Evolutionary conservation across 2,888 invertebrate genomes (phyloP), one percentile per base, ranked within the genome.

Genomic region (Drosophila pseudotalamancana): DNA sequence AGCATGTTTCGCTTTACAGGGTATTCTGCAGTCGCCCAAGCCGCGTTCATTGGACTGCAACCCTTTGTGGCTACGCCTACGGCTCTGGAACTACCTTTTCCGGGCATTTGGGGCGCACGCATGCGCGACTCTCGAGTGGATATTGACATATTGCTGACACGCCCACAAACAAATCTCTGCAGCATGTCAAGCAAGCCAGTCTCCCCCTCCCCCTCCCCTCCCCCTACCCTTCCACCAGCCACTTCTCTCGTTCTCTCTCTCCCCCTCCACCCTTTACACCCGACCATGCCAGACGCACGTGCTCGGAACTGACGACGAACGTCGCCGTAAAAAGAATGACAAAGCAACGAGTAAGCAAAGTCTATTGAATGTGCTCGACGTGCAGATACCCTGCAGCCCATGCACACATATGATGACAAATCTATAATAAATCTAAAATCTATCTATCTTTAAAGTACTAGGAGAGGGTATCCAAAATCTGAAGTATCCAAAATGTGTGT

Each of bases 121-220:
- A 65, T 82, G 69, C 73, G 87, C 56, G 50, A 63, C 73, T 77
- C 61, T 80, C 64, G 82, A 88, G 87, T 79, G 85, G 69, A 65
- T 84, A 77, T 77, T 83, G 83, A 83, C 83, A 87, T 81, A 88
- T 83, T 81, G 86, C 65, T 65, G 78, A 60, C 69, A 77, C 88
- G 85, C 82, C 83, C 87, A 64, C 77, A 87, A 81, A 83, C 80
- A 83, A 88, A 83, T 88, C 83, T 66, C 48, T 64, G 60, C 42
- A 42, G 48, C 67, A 40, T 48, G 48, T 35, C 42, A 18, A 34
- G 9, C 34, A 35, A 29, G 27, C 23, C 25, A 54, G 35, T 43
- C 42, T 4, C 25, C 14, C 46, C 11, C 23, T n/a, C 18, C 25
- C 34, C 6, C 6, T 18, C 34, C 21, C 29, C 39, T 9, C 6